Conservation (phyloP, 1,140 invertebrate genomes). For the Heliconius congener region DNA sequence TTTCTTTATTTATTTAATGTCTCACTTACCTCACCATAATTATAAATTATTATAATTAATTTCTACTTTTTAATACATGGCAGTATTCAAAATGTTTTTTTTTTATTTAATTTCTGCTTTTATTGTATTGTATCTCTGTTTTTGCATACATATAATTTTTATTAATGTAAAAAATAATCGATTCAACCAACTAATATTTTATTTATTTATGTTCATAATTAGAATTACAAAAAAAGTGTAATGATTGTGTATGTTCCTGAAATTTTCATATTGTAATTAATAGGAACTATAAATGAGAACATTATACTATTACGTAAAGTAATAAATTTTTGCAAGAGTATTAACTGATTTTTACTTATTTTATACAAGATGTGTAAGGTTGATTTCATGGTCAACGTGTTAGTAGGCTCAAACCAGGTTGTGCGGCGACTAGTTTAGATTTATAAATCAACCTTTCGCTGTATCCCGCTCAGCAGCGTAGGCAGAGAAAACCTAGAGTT, state of each 20-base stretch:
- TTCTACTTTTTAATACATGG: neutral
- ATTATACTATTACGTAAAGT: neutral
- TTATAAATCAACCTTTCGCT: too few species aligned
- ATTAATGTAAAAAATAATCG: neutral
- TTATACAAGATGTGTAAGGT: too few species aligned
- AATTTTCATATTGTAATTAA: constrained; percentile 7
- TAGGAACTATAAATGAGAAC: constrained; percentile 2
- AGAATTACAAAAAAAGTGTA: constrained; percentile 1
- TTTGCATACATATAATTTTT: neutral
- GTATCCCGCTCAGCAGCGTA: too few species aligned
- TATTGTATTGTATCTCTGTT: neutral
- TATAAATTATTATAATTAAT: neutral
- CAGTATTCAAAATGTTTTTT: neutral
- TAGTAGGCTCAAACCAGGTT: too few species aligned
- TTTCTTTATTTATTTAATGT: constrained; percentile 1
- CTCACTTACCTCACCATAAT: neutral
- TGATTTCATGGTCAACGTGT: too few species aligned
- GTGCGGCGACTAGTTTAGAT: too few species aligned
- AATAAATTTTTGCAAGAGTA: constrained; percentile 10
- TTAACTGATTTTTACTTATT: neutral
- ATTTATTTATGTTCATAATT: neutral
- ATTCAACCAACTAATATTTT: neutral
- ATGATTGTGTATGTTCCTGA: constrained; percentile 9
- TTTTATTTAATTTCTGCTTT: neutral
- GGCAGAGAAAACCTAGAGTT: too few species aligned